These are phyloP conservation scores for Cynaeus angustus DNA, from an alignment of 2,888 invertebrate genomes.

Conservation along the genomic window DNA sequence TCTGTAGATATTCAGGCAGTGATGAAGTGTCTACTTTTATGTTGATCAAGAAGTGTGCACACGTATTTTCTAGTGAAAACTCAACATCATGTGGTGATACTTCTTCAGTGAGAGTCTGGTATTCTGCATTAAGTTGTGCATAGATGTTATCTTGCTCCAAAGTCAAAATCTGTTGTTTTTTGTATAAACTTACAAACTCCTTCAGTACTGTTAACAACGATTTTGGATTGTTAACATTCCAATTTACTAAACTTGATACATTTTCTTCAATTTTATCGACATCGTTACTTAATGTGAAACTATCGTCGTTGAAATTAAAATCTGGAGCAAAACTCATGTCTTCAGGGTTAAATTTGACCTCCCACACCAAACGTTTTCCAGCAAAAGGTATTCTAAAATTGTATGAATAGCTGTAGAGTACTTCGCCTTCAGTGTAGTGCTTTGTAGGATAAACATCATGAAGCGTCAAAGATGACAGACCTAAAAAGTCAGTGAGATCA, in stretches of 20 bases:
- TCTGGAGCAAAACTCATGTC: slow-evolving; percentile 78
- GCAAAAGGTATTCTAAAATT: slow-evolving; percentile 80
- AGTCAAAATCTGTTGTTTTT: slow-evolving; percentile 70
- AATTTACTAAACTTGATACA: slow-evolving; percentile 77
- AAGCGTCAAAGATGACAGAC: slow-evolving; percentile 53
- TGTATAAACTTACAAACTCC: slow-evolving; percentile 78
- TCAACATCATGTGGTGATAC: slow-evolving; percentile 74
- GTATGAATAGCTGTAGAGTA: slow-evolving; percentile 70
- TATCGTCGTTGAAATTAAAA: slow-evolving; percentile 82
- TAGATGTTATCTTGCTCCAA: slow-evolving; percentile 72
- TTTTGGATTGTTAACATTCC: slow-evolving; percentile 78
- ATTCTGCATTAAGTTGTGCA: slow-evolving; percentile 77
- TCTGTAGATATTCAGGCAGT: slow-evolving; percentile 73
- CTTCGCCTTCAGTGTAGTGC: slow-evolving; percentile 38
- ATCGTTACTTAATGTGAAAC: slow-evolving; percentile 76
- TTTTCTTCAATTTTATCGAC: slow-evolving; percentile 73
- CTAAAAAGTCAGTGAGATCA: slow-evolving; percentile 52
- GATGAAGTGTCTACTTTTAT: slow-evolving; percentile 76
- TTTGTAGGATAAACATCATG: slow-evolving; percentile 49
- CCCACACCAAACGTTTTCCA: slow-evolving; percentile 80
- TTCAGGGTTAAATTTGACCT: slow-evolving; percentile 79
- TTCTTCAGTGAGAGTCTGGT: slow-evolving; percentile 76
- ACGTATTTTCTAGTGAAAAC: slow-evolving; percentile 75
- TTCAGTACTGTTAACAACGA: slow-evolving; percentile 77
- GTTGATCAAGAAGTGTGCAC: slow-evolving; percentile 77